Evolutionary conservation across 1,140 invertebrate species (phyloP), one percentile per base, ranked within the genome.

Genomic region (Pantala flavescens): DNA sequence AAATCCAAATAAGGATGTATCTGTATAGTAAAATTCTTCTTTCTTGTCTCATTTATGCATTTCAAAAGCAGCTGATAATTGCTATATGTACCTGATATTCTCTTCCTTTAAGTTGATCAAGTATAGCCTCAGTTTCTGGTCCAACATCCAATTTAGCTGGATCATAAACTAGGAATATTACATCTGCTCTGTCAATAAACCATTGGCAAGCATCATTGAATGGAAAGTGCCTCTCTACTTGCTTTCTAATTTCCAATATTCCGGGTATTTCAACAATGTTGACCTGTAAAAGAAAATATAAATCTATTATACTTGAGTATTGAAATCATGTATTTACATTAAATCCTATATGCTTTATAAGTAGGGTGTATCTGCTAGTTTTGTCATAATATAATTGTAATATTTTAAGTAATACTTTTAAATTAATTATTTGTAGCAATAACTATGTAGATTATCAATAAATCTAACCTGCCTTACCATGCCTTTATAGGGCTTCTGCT

Each of bases 201-300:
- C 96, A 98, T 82, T 97, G 95, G 80, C 94, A 96, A 24, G 94
- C 95, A 79, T 97, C 95, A 80, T 96, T 97, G 82, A 97, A 97
- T 70, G 95, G 93, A 82, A 97, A 97, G 43, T 95, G 87, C 71
- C 95, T 88, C 75, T 96, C 95, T 21, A 96, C 92, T 86, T 95
- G 93, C 82, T 96, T 96, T 74, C 93, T 87, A 77, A 96, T 94
- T 86, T 98, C 96, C 77, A 97, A 84, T 79, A 98, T 96, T 75
- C 96, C 96, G 73, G 96, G 96, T 80, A 97, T 97, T 86, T 98
- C 96, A 36, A 98, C 93, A 79, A 98, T 93, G 81, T 96, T 97
- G 19, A 97, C 92, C 94, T 96, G 49, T 5, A 63, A 70, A 71
- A n/a, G 24, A 19, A 70, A 21, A 19, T 49, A 49, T 16, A 49